phyloP scores from a whole-genome alignment of 2,797 vertebrate genomes.

The Sparus aurata region DNA sequence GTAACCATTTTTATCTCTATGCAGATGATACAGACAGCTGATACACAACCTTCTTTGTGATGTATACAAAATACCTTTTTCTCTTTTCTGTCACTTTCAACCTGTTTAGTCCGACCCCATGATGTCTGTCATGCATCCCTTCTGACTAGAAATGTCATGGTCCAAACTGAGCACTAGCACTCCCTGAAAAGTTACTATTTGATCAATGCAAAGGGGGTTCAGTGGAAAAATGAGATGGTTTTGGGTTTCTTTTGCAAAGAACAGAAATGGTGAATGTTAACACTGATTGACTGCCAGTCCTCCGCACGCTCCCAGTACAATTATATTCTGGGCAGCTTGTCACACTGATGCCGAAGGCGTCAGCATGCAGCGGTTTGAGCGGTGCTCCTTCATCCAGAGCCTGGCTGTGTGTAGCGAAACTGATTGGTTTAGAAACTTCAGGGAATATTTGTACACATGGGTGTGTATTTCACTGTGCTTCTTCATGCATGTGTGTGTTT shows the following conservation, averaged over 20 bases:
- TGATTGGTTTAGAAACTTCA: constrained; percentile 55
- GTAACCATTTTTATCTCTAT: not conserved
- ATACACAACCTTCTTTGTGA: not conserved
- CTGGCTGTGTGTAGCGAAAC: constrained; percentile 18
- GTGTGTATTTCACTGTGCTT: not conserved
- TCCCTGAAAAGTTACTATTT: constrained; percentile 30
- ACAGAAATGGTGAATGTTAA: constrained; percentile 29
- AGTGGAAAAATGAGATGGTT: constrained; percentile 43
- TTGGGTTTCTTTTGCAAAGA: constrained; percentile 38
- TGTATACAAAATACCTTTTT: not conserved
- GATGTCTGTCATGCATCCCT: constrained; percentile 17
- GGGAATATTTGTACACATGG: constrained; percentile 28
- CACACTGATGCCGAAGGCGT: constrained; percentile 25
- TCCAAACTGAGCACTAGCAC: constrained; percentile 6
- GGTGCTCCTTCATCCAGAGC: constrained; percentile 20
- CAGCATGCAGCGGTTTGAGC: constrained; percentile 2
- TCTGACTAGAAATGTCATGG: constrained; percentile 18
- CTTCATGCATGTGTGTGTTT: constrained; percentile 10
- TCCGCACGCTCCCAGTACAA: constrained; percentile 17
- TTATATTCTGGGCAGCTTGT: constrained; percentile 41
- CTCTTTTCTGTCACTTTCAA: not conserved
- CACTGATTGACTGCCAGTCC: constrained; percentile 44
- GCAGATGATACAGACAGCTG: not conserved
- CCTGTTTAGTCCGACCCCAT: not conserved
- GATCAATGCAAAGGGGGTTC: constrained; percentile 26